Conservation (phyloP, 2,113 vertebrate genomes). For the Apteryx mantelli region DNA sequence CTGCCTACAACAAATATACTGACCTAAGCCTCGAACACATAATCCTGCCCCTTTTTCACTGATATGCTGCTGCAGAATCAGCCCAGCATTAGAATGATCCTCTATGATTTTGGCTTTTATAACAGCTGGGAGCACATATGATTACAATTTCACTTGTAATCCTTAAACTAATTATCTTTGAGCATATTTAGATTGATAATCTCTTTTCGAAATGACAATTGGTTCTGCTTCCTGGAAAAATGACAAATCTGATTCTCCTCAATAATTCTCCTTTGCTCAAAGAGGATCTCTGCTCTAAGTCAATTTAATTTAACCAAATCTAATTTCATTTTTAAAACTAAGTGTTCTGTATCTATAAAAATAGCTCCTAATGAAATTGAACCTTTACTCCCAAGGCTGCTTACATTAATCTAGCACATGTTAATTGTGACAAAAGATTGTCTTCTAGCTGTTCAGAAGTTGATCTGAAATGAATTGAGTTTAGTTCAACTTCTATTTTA, state of each 20-base stretch:
- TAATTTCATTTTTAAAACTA: background rate
- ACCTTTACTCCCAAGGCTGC: background rate
- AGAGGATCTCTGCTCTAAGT: background rate
- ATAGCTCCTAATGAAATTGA: background rate
- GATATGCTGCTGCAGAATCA: background rate
- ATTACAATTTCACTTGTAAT: background rate
- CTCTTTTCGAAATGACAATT: background rate
- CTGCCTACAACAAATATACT: background rate
- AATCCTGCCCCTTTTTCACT: background rate
- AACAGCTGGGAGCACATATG: background rate
- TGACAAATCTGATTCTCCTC: background rate
- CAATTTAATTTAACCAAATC: background rate
- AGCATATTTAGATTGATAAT: background rate
- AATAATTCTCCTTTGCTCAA: background rate
- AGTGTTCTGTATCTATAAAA: background rate
- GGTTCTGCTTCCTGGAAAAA: background rate
- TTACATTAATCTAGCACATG: background rate
- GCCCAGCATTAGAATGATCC: background rate
- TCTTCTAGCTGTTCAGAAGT: background rate
- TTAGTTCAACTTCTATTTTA: background rate
- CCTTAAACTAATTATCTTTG: background rate
- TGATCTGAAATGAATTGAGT: background rate
- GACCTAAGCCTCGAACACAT: background rate
- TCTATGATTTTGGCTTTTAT: background rate
- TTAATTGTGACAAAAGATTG: background rate